Base-by-base conservation (phyloP, 2,113 vertebrate genomes). In the Trochalopteron elliotii region DNA sequence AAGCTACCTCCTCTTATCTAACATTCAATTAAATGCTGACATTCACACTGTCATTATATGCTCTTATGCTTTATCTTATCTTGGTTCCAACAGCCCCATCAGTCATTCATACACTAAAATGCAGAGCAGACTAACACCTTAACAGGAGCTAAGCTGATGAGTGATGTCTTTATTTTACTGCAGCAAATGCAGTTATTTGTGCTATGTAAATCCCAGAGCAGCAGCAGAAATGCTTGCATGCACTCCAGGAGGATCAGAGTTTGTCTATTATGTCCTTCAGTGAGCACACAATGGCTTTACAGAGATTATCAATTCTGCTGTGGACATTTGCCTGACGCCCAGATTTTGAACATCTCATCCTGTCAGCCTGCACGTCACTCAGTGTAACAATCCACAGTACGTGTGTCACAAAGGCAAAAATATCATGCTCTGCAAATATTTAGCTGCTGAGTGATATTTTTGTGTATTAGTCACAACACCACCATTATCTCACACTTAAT, bases 11-110 rank as follows among this genome's bases (percentile, higher is more conserved):
- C 57, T 49, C 60, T 57, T 70, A 88, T 15, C 82, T 68, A 76
- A 77, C 28, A 44, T 44, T 74, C 39, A 79, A 42, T 81, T 89
- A 90, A 96, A 69, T n/a, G 23, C 37, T 69, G 75, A 72, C 80
- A 63, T 93, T 89, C 83, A 25, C 53, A 71, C 33, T 74, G 60
- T 55, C 69, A 45, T 65, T 65, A 52, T n/a, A 72, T 67, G 50
- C 42, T 76, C 20, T 69, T 53, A 56, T 7, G 20, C 25, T 72
- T 69, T 60, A 71, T 35, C 57, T 87, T 80, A 75, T 56, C 68
- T 81, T 67, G 50, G 45, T 50, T 81, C 81, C 55, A 65, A 61
- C 30, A 86, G 5, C 17, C 10, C 10, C 39, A 37, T 83, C 35
- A 72, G 52, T 82, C 35, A 82, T 15, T 83, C 45, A 53, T 89